Percentiles rank a stretch among this genome's conserved stretches.
Conservation (phyloP, 2,888 invertebrate species). For the Ornithoptera priamus region DNA sequence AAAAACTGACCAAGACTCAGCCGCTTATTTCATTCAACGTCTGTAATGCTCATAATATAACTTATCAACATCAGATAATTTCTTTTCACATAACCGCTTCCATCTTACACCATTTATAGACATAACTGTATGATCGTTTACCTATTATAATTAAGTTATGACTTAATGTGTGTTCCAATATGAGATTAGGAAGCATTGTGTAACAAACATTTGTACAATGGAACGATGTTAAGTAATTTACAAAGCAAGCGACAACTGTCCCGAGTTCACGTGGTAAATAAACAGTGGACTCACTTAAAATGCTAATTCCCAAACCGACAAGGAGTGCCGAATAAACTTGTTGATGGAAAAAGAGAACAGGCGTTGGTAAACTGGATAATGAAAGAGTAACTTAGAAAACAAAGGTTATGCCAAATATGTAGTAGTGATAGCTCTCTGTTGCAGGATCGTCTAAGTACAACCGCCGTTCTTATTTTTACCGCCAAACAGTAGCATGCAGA, state of each 20-base stretch:
- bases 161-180: neutral
- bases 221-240: neutral
- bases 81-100: neutral
- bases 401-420: neutral
- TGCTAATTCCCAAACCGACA: conserved; percentile 12
- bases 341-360: neutral
- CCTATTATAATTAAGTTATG: neutral
- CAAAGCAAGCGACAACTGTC: conserved; percentile 12
- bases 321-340: neutral
- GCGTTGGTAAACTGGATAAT: neutral
- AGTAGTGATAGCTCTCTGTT: no score
- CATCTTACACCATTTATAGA: neutral
- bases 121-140: neutral
- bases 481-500: no score
- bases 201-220: neutral
- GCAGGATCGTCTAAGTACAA: no score
- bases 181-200: neutral
- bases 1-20: neutral
- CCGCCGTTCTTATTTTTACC: no score
- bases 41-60: neutral
- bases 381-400: neutral
- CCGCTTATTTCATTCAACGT: neutral
- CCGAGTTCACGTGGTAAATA: conserved; percentile 12
- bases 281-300: conserved; percentile 14
- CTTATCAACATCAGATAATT: neutral